These are phyloP conservation scores for Toxostoma redivivum DNA, from an alignment of 2,113 vertebrate species.

Conservation along the genomic window DNA sequence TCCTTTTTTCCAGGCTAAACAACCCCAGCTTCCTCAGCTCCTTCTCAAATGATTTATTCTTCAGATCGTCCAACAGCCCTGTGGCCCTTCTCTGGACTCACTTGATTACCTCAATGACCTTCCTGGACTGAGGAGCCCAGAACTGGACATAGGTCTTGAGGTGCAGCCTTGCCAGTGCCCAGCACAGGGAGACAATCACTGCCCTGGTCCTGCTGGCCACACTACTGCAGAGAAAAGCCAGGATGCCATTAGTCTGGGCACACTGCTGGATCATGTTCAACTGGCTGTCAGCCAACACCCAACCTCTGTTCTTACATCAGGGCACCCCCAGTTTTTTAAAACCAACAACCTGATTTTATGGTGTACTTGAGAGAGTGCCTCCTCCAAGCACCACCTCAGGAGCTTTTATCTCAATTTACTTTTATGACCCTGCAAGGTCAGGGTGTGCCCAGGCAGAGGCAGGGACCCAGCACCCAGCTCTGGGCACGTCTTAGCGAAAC, in stretches of 20 bases:
- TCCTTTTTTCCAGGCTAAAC: neutral
- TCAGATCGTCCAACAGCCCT: neutral
- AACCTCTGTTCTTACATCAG: neutral
- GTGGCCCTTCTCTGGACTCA: neutral
- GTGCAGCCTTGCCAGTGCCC: neutral
- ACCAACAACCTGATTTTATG: neutral
- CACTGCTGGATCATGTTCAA: neutral
- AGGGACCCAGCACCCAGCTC: rapidly evolving
- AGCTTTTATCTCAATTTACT: neutral
- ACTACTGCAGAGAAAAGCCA: neutral
- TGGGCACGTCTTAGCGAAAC: neutral
- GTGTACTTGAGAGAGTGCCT: neutral
- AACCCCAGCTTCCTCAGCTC: neutral
- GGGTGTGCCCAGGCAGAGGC: neutral
- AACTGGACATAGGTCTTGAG: neutral
- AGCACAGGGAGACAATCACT: neutral
- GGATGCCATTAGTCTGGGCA: neutral
- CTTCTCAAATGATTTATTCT: neutral
- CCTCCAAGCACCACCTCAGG: neutral
- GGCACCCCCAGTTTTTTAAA: neutral
- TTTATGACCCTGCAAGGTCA: neutral
- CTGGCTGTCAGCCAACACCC: neutral
- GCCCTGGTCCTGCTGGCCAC: neutral
- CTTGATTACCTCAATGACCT: neutral
- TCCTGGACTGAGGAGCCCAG: neutral